Conservation (phyloP, 2,888 invertebrate species). For the Caenorhabditis wallacei region DNA sequence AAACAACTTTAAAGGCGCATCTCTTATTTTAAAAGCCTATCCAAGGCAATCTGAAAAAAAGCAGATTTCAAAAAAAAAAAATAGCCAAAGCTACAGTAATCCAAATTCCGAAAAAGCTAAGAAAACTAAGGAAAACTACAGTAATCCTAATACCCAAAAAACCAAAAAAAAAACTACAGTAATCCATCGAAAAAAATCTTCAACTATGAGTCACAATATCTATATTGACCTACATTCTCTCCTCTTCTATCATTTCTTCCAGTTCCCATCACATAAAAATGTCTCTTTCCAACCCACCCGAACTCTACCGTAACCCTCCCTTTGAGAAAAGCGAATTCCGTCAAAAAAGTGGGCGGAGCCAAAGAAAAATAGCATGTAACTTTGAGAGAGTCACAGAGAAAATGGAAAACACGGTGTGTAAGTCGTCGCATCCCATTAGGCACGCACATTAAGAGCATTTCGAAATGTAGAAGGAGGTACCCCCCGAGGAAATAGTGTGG, state of each 20-base stretch:
- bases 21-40: too few relatives aligned
- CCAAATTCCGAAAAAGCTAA: too few relatives aligned
- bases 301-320: conserved; percentile 41
- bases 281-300: conserved; percentile 49
- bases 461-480: conserved; percentile 54
- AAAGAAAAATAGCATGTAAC: conserved; percentile 29
- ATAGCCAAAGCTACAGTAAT: too few relatives aligned
- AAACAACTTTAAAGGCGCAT: too few relatives aligned
- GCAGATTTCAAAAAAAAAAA: too few relatives aligned
- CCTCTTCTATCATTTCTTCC: background rate
- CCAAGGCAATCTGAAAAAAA: too few relatives aligned
- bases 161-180: too few relatives aligned
- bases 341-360: conserved; percentile 50
- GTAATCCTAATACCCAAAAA: too few relatives aligned
- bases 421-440: conserved; percentile 65
- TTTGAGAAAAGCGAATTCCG: conserved; percentile 38
- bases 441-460: conserved; percentile 68
- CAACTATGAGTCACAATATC: background rate
- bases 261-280: conserved; percentile 41
- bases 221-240: conserved; percentile 1
- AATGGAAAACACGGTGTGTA: conserved; percentile 34
- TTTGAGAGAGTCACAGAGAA: background rate
- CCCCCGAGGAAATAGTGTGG: conserved; percentile 19
- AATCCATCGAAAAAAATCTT: background rate
- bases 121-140: too few relatives aligned